Evolutionary conservation across 2,113 vertebrate genomes (phyloP), one percentile per base, ranked within the genome.

Genomic region (Myxocyprinus asiaticus): DNA sequence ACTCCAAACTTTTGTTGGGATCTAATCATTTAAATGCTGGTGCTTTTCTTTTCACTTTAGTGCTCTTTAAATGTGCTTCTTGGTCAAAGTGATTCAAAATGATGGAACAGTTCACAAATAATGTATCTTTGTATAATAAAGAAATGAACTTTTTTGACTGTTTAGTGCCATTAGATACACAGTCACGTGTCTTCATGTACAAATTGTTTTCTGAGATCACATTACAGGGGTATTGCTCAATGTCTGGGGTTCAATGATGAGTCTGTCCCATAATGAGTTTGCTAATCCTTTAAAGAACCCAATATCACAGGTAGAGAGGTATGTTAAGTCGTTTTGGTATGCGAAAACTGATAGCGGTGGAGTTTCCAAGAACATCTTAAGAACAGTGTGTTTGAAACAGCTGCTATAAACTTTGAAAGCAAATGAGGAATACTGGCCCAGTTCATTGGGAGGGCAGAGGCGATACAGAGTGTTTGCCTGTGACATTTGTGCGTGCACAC

Each of bases 381-480:
- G 74, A 65, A 58, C 22, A 33, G 22, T 33, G 22, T 33, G 22
- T 33, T 33, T 33, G n/a, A 91, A 91, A 91, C 93, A 91, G 91
- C 91, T 94, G 94, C 93, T 91, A 93, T 91, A 91, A 88, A 92
- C 89, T 89, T 84, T 73, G 64, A 73, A 91, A 90, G 90, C 90
- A 85, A 92, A 91, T 89, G 93, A 94, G 93, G 91, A 93, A 94
- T 93, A 93, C 91, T 91, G 92, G 48, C 86, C 87, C 93, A 94
- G 94, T 95, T 96, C 94, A 95, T 74, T 53, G 91, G 93, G 89
- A 95, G 94, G 94, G 92, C 95, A 95, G 87, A 67, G 85, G 90
- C 82, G 89, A 91, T 90, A 91, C 87, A 92, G 91, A 88, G 87
- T 90, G 91, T 33, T 33, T 33, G 22, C 22, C 22, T 33, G 22